Evolutionary conservation across 2,113 vertebrate genomes (phyloP).

Genomic region (Orcinus orca): DNA sequence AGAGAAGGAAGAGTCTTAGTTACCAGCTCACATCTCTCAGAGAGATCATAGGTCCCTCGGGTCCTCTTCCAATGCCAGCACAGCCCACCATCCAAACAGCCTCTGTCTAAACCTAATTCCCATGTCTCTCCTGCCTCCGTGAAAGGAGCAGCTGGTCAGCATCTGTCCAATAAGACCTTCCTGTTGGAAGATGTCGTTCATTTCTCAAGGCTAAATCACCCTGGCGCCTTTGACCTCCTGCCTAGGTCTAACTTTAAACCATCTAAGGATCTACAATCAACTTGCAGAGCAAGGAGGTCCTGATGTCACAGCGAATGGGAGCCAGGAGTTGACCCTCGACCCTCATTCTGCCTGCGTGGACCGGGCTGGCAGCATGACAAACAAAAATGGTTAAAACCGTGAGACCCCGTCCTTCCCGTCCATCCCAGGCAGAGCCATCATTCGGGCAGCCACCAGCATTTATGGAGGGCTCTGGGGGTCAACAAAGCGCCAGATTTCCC

Average conservation of each 20-base stretch:
- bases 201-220: background rate
- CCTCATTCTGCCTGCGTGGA: background rate
- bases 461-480: background rate
- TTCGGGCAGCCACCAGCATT: background rate
- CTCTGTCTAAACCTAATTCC: constrained; percentile 12
- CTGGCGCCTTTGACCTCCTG: background rate
- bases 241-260: background rate
- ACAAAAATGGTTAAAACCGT: background rate
- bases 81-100: background rate
- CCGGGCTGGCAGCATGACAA: fast-evolving
- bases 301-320: background rate
- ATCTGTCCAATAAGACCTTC: background rate
- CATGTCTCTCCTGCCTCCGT: background rate
- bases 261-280: background rate
- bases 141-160: background rate
- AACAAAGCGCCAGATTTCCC: background rate
- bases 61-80: background rate
- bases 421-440: fast-evolving
- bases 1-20: background rate
- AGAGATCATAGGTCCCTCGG: background rate
- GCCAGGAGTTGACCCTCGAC: too few species aligned
- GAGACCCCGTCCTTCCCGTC: background rate
- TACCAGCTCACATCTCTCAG: background rate
- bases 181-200: background rate
- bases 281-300: background rate